Conservation (phyloP, 2,888 invertebrate genomes). For the Carabus problematicus region DNA sequence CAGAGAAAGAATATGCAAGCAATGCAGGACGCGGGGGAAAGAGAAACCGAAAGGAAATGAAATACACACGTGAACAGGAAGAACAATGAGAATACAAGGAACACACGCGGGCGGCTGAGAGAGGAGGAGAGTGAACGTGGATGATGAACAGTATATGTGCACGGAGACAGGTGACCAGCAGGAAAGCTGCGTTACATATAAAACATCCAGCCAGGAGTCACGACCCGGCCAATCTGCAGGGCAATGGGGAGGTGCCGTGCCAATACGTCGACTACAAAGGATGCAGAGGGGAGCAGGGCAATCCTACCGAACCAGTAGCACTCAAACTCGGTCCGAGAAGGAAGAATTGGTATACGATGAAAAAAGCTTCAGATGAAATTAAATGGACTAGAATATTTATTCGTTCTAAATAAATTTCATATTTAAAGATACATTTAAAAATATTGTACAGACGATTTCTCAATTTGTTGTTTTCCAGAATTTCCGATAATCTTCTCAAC, state of each 20-base stretch:
- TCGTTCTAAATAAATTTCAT: no score
- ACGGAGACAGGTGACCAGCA: constrained; percentile 14
- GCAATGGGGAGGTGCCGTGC: background rate
- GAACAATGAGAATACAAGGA: background rate
- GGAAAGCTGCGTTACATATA: background rate
- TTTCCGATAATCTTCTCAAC: no score
- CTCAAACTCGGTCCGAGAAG: background rate
- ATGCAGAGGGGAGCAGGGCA: background rate
- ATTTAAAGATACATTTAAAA: no score
- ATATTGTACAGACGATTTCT: no score
- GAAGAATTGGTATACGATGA: no score
- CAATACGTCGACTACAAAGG: background rate
- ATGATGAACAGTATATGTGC: constrained; percentile 7
- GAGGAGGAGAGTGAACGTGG: background rate
- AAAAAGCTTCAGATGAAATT: no score
- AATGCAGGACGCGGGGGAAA: background rate
- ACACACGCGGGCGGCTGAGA: background rate
- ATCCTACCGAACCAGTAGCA: background rate
- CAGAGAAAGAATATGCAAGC: background rate
- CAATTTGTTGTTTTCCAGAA: no score
- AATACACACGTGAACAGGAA: constrained; percentile 14
- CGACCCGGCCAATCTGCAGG: background rate
- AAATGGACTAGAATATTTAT: no score
- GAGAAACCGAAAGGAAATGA: constrained; percentile 2
- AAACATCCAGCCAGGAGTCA: background rate